Base-by-base conservation (phyloP, 2,888 invertebrate species). In the Stenurella melanura region DNA sequence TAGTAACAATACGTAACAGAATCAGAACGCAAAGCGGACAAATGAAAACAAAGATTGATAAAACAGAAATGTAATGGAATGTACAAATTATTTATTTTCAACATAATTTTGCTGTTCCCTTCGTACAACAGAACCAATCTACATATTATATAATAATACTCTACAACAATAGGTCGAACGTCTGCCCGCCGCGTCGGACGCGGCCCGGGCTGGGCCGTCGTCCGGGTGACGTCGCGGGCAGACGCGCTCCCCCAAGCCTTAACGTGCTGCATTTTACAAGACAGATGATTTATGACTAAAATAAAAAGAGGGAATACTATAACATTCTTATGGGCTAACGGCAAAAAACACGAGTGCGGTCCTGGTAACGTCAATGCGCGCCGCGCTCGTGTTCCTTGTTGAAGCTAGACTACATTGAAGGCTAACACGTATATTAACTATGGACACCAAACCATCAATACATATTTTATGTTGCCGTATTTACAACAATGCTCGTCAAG, bases 11-110 rank as follows among this genome's bases (percentile, higher is more conserved):
- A 68, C 56, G 54, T 18, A 68, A 26, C 54, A 30, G 19, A 56
- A 34, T 30, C 19, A 66, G 58, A 58, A 34, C 61, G 50, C 71
- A 50, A 60, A 60, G 61, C 71, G 60, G 18, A 63, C 68, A 91
- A 92, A 92, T 92, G 91, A 81, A 85, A 86, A 86, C 85, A 82
- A 85, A 85, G 83, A 85, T 86, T 87, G 86, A 88, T 86, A 88
- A 88, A 88, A 88, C 88, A 88, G 86, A 91, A 93, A 93, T 90
- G 93, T 92, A 92, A 93, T 94, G 94, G 94, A 94, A 94, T 94
- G 94, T 94, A 94, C 93, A 94, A 94, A 93, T 94, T 92, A 92
- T 93, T 92, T 90, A 90, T 89, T 92, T 92, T 92, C 86, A 89
- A 88, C 87, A 87, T 86, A 89, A 89, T 87, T 92, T 92, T 90